Conservation (phyloP, 2,888 invertebrate species). For the Heliconius charithonia region DNA sequence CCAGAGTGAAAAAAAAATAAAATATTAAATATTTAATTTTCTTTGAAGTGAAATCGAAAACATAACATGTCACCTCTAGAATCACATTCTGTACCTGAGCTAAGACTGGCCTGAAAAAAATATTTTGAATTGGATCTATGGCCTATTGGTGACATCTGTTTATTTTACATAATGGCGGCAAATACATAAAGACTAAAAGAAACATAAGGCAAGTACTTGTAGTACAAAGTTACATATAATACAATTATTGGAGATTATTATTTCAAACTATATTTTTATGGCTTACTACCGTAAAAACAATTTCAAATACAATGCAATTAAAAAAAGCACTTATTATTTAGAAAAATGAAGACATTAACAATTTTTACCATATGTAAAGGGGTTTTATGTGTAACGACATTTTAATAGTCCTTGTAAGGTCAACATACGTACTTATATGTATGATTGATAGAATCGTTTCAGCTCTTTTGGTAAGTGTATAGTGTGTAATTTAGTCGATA, state of each 20-base stretch:
- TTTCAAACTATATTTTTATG: not conserved
- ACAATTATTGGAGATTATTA: not conserved
- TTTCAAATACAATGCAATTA: not conserved
- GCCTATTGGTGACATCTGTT: no score
- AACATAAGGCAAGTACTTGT: not conserved
- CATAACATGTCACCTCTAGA: no score
- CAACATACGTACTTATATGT: not conserved
- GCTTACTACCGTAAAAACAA: not conserved
- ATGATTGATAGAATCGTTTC: constrained; percentile 14
- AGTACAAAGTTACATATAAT: no score
- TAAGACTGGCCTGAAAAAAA: no score
- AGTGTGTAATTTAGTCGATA: constrained; percentile 1
- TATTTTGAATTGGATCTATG: no score
- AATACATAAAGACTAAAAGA: not conserved
- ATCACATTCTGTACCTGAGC: no score
- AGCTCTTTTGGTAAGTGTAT: not conserved
- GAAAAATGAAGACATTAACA: constrained; percentile 22
- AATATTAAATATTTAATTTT: no score
- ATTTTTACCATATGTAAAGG: not conserved
- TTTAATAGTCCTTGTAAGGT: constrained; percentile 15
- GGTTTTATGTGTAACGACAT: constrained; percentile 18
- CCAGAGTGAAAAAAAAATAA: no score
- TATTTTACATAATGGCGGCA: no score
- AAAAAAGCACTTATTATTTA: not conserved
- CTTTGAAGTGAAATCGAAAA: no score